Evolutionary conservation across 2,888 invertebrate genomes (phyloP).

Genomic region (Zaprionus obscuricornis): DNA sequence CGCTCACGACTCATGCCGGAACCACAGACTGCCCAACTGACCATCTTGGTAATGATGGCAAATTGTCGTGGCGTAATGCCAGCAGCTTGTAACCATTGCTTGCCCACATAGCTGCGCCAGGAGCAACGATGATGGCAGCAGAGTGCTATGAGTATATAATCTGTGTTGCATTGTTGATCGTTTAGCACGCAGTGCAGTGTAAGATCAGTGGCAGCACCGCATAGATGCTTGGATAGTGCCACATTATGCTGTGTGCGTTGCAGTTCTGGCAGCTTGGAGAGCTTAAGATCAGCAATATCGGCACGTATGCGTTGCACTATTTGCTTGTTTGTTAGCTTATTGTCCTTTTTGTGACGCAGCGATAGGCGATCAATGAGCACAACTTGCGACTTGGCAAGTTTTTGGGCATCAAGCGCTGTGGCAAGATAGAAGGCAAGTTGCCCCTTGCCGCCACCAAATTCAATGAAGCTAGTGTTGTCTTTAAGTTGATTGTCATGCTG

Average conservation of each 20-base stretch:
- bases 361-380: slow-evolving; percentile 91
- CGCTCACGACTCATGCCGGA: slow-evolving; percentile 86
- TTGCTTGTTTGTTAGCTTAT: slow-evolving; percentile 84
- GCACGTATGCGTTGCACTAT: slow-evolving; percentile 88
- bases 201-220: slow-evolving; percentile 94
- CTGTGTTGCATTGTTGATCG: slow-evolving; percentile 71
- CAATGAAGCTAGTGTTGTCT: slow-evolving; percentile 89
- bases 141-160: slow-evolving; percentile 90
- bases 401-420: slow-evolving; percentile 84
- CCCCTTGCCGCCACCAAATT: slow-evolving; percentile 96
- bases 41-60: slow-evolving; percentile 90
- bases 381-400: slow-evolving; percentile 85
- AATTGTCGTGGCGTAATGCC: slow-evolving; percentile 87
- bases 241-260: slow-evolving; percentile 85
- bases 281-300: slow-evolving; percentile 91
- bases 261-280: slow-evolving; percentile 85
- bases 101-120: slow-evolving; percentile 88
- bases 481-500: slow-evolving; percentile 86
- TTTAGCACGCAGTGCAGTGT: slow-evolving; percentile 87
- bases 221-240: slow-evolving; percentile 94
- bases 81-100: slow-evolving; percentile 85
- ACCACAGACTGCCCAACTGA: slow-evolving; percentile 96
- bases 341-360: slow-evolving; percentile 92
- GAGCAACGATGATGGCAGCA: slow-evolving; percentile 96
- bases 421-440: slow-evolving; percentile 91